phyloP scores from a whole-genome alignment of 2,797 vertebrate species.

The Setipinna tenuifilis region DNA sequence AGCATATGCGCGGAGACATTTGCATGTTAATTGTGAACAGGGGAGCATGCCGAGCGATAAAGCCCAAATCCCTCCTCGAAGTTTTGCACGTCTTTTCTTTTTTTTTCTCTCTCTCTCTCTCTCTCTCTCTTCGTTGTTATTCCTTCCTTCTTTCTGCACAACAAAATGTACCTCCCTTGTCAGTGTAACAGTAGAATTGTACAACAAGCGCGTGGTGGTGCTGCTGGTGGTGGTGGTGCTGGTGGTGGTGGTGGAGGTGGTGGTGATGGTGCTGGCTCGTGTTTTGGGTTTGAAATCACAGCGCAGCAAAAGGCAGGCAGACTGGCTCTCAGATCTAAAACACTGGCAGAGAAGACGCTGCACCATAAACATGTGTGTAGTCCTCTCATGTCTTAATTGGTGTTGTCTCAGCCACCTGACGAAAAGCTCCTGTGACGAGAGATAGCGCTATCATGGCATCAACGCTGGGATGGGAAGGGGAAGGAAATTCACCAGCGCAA shows the following conservation, averaged over 20 bases:
- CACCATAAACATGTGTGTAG: background rate
- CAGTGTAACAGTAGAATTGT: background rate
- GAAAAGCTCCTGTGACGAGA: background rate
- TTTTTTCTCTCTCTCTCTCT: too few species aligned
- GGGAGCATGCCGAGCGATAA: conserved; percentile 71
- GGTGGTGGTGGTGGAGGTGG: background rate
- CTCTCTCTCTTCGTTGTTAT: background rate
- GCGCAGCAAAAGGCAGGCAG: background rate
- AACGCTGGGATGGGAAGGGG: background rate
- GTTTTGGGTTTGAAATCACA: background rate
- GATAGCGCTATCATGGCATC: background rate
- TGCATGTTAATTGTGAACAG: conserved; percentile 75
- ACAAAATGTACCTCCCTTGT: conserved; percentile 1
- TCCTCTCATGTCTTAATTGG: background rate
- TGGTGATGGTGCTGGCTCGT: background rate
- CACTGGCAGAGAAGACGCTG: background rate
- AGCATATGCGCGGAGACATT: conserved; percentile 71
- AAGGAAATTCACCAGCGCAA: background rate
- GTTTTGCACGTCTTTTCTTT: background rate
- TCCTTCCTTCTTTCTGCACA: background rate
- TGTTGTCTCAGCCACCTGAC: background rate
- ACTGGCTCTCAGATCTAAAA: background rate
- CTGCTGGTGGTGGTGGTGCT: too few species aligned
- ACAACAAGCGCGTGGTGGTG: background rate
- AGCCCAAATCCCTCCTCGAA: conserved; percentile 66